phyloP scores from a whole-genome alignment of 2,888 invertebrate genomes.

The Vanessa cardui region DNA sequence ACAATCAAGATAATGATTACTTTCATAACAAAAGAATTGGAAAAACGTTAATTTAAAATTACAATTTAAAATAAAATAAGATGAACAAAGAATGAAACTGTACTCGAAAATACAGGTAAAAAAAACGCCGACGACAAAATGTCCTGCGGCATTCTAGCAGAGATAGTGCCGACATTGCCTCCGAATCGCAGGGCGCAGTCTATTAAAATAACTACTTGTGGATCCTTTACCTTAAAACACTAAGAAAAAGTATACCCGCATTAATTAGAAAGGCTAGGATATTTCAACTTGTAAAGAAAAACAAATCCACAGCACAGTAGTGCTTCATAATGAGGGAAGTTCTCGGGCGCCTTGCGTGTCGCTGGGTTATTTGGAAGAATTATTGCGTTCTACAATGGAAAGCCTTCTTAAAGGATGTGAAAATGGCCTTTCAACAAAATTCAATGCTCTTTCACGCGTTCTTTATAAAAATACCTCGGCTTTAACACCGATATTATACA shows the following conservation, averaged over 20 bases:
- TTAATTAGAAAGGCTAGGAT: not conserved
- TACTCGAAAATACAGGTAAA: too few relatives aligned
- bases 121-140: too few relatives aligned
- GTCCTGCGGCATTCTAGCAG: too few relatives aligned
- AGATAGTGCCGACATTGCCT: too few relatives aligned
- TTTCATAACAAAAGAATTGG: too few relatives aligned
- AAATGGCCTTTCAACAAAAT: slow-evolving; percentile 18
- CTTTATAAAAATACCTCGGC: not conserved
- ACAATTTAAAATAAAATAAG: too few relatives aligned
- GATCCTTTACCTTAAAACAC: too few relatives aligned
- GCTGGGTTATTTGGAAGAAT: slow-evolving; percentile 17
- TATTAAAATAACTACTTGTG: too few relatives aligned
- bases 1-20: too few relatives aligned
- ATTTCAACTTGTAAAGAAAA: slow-evolving; percentile 3
- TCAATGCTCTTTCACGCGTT: slow-evolving; percentile 12
- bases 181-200: too few relatives aligned
- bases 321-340: slow-evolving; percentile 15
- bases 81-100: too few relatives aligned
- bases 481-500: not conserved
- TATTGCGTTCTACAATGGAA: slow-evolving; percentile 7
- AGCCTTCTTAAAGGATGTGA: slow-evolving; percentile 5
- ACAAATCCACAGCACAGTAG: slow-evolving; percentile 7
- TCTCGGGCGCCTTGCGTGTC: slow-evolving; percentile 26
- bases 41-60: too few relatives aligned
- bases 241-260: not conserved